phyloP scores from a whole-genome alignment of 2,113 vertebrate genomes.

The Coptodon bakossiorum region DNA sequence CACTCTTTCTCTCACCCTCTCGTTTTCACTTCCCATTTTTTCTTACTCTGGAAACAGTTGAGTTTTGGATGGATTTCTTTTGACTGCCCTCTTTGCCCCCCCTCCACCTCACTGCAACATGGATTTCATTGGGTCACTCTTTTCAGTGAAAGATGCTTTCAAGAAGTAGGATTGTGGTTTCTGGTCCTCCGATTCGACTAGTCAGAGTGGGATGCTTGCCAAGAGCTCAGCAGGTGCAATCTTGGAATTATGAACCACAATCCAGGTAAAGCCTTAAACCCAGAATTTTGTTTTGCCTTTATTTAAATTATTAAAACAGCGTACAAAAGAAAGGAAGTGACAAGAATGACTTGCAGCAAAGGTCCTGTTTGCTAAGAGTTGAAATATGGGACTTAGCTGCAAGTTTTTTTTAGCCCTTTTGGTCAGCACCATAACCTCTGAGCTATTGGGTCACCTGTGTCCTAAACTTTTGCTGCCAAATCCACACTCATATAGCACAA shows the following conservation, averaged over 20 bases:
- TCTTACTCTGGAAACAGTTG: neutral
- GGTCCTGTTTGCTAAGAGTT: neutral
- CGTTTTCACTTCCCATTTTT: neutral
- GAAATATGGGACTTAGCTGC: neutral
- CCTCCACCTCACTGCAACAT: neutral
- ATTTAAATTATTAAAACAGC: neutral
- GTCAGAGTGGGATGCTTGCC: neutral
- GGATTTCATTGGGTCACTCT: constrained; percentile 28
- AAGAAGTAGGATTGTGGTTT: constrained; percentile 10
- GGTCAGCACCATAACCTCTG: neutral
- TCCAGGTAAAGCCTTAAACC: constrained; percentile 41
- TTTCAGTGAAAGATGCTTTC: constrained; percentile 17
- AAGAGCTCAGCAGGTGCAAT: constrained; percentile 11
- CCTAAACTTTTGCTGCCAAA: neutral
- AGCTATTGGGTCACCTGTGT: neutral
- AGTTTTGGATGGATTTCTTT: neutral
- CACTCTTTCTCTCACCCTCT: neutral
- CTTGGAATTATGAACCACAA: constrained; percentile 39
- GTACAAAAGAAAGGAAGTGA: neutral
- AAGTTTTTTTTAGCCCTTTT: neutral
- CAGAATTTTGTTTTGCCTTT: neutral
- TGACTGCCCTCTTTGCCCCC: neutral
- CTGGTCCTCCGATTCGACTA: neutral
- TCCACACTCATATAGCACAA: neutral
- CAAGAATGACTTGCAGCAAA: neutral